Conservation (phyloP, 2,113 vertebrate species). For the Henicopernis longicauda region DNA sequence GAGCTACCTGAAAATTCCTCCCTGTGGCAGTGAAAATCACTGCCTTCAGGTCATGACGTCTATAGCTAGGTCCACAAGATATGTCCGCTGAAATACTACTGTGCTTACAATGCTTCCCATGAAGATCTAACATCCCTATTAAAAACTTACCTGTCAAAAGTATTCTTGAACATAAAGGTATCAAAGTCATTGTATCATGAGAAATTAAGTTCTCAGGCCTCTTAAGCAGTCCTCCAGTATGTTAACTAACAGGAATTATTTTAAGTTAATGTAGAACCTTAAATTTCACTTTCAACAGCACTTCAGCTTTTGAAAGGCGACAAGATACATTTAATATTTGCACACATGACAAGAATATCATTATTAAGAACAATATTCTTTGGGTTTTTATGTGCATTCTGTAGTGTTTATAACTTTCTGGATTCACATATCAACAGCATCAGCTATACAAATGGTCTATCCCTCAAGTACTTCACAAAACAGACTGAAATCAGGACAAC, state of each 20-base stretch:
- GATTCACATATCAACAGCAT: neutral
- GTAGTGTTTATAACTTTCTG: rapidly evolving
- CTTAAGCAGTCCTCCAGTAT: neutral
- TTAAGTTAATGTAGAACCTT: conserved; percentile 69
- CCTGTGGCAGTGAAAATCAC: neutral
- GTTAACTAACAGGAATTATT: neutral
- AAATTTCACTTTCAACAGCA: conserved; percentile 86
- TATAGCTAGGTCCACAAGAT: neutral
- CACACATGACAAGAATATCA: conserved; percentile 77
- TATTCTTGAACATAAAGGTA: neutral
- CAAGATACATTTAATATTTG: conserved; percentile 78
- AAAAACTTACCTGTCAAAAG: neutral
- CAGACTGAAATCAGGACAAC: neutral
- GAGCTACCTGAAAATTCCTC: neutral
- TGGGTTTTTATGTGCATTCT: conserved; percentile 84
- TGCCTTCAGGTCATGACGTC: neutral
- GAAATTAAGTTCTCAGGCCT: neutral
- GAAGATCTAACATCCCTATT: neutral
- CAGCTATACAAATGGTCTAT: neutral
- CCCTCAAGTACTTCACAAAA: neutral
- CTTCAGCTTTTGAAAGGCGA: conserved; percentile 85
- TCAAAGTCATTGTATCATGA: neutral
- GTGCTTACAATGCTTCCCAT: neutral
- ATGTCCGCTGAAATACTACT: neutral
- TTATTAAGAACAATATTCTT: conserved; percentile 69